Base-by-base conservation (phyloP, 2,797 vertebrate genomes). In the Spondyliosoma cantharus region DNA sequence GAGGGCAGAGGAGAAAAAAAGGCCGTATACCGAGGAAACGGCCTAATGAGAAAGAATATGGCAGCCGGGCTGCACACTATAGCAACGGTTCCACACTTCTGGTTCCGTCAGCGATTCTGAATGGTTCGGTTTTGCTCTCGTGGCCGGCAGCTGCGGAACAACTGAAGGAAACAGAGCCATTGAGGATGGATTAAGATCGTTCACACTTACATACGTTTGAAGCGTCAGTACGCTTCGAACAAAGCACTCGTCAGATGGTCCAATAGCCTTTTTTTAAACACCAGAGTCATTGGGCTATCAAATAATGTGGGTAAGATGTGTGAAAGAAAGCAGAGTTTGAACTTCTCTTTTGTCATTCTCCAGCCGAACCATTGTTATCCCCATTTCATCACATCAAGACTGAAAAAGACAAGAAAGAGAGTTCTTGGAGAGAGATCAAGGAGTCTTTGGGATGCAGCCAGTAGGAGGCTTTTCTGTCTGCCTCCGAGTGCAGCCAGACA, bases 41-140 rank as follows among this genome's bases (percentile, higher is more conserved):
- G 70, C 54, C 81, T 88, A 86, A 93, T 85, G 81, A 84, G 76
- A 61, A 79, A 58, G 58, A 81, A 82, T 57, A 42, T 4, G 52
- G 52, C 5, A 59, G 64, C 66, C 12, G 53, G 52, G 59, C 58
- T 25, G 3, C 37, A 11, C n/a, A 11, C 58, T n/a, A 13, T 0
- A 27, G 50, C 54, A 15, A 12, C 32, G 58, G 54, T 7, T 45
- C 64, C 54, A 56, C 20, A 20, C 29, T 12, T 46, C 65, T 77
- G 24, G 60, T 12, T 12, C 3, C 46, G 43, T 29, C 27, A 19
- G 19, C 17, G 29, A 45, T 69, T 71, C 29, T 20, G 64, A 29
- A 15, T 11, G 12, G 15, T 13, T 12, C 27, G 22, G 22, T 62
- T 62, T 19, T 56, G 48, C 45, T 37, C 7, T 49, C 5, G 3